Percentiles rank a stretch among this genome's conserved stretches.
These are phyloP conservation scores for Holotrichia oblita DNA, from an alignment of 1,140 invertebrate species.

Conservation along the genomic window DNA sequence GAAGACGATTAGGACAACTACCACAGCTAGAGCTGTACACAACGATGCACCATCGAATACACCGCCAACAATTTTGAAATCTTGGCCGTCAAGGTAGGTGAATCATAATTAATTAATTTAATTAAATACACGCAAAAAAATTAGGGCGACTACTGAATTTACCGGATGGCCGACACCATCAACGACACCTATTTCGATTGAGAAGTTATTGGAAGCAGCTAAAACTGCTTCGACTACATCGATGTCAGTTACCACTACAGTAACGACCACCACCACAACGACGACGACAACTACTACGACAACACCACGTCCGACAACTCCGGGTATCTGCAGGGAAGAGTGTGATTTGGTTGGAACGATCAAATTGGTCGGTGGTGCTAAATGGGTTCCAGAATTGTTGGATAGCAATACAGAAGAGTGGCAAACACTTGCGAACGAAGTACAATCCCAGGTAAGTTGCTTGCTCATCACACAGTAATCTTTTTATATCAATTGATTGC, in stretches of 20 bases:
- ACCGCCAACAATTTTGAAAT: slow-evolving; percentile 77
- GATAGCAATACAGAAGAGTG: slow-evolving; percentile 88
- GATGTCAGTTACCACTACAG: slow-evolving; percentile 64
- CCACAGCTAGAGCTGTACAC: slow-evolving; percentile 61
- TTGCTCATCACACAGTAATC: too few species aligned
- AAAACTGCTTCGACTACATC: slow-evolving; percentile 69
- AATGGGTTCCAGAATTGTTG: slow-evolving; percentile 85
- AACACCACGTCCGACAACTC: slow-evolving; percentile 77
- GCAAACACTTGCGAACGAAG: slow-evolving; percentile 81
- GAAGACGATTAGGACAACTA: slow-evolving; percentile 69
- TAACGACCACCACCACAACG: slow-evolving; percentile 73
- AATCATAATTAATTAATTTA: slow-evolving; percentile 45
- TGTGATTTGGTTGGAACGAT: slow-evolving; percentile 87
- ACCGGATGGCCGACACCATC: slow-evolving; percentile 88
- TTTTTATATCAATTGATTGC: neutral
- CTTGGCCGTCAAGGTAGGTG: slow-evolving; percentile 77
- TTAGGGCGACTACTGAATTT: slow-evolving; percentile 84
- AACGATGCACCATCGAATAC: slow-evolving; percentile 61
- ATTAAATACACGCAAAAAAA: slow-evolving; percentile 48
- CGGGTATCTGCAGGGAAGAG: slow-evolving; percentile 79
- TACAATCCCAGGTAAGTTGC: slow-evolving; percentile 74
- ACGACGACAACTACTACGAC: slow-evolving; percentile 81
- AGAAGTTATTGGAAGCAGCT: slow-evolving; percentile 79
- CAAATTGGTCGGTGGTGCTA: slow-evolving; percentile 79
- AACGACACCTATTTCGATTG: slow-evolving; percentile 84